Percentiles rank a stretch among this genome's conserved stretches.
These are phyloP conservation scores for Pollenia amentaria DNA, from an alignment of 2,888 invertebrate species.

Conservation along the genomic window DNA sequence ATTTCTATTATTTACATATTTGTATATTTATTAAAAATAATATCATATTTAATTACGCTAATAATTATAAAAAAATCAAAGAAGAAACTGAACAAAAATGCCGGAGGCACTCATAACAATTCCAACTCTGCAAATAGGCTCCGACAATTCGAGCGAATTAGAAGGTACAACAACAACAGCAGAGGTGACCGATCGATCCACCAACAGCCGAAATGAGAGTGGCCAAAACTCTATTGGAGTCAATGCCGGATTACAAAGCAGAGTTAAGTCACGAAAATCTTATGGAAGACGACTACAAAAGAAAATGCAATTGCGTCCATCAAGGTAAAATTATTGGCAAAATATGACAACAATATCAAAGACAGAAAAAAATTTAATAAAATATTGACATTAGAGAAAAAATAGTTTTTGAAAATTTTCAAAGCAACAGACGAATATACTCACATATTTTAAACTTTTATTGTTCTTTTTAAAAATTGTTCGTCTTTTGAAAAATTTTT, in stretches of 20 bases:
- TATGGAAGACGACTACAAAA: constrained; percentile 56
- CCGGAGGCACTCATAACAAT: constrained; percentile 70
- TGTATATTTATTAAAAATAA: constrained; percentile 43
- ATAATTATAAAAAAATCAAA: not conserved
- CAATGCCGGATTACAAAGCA: constrained; percentile 30
- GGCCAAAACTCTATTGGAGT: not conserved
- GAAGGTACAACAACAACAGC: constrained; percentile 40
- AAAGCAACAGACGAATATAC: constrained; percentile 62
- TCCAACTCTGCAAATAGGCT: constrained; percentile 63
- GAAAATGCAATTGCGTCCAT: constrained; percentile 50
- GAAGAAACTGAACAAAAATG: constrained; percentile 51
- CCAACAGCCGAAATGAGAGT: not conserved
- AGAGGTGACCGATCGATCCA: constrained; percentile 65
- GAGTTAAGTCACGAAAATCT: constrained; percentile 62
- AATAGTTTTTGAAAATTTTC: constrained; percentile 54
- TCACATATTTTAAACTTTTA: constrained; percentile 44
- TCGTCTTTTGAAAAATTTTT: constrained; percentile 66
- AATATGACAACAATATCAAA: constrained; percentile 45
- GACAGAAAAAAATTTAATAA: not conserved
- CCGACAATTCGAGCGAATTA: constrained; percentile 70
- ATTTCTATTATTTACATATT: constrained; percentile 51
- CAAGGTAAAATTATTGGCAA: constrained; percentile 63
- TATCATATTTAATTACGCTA: constrained; percentile 32
- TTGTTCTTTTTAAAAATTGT: constrained; percentile 65
- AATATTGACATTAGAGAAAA: constrained; percentile 7